phyloP scores from a whole-genome alignment of 2,113 vertebrate species.

The Hassar affinis region DNA sequence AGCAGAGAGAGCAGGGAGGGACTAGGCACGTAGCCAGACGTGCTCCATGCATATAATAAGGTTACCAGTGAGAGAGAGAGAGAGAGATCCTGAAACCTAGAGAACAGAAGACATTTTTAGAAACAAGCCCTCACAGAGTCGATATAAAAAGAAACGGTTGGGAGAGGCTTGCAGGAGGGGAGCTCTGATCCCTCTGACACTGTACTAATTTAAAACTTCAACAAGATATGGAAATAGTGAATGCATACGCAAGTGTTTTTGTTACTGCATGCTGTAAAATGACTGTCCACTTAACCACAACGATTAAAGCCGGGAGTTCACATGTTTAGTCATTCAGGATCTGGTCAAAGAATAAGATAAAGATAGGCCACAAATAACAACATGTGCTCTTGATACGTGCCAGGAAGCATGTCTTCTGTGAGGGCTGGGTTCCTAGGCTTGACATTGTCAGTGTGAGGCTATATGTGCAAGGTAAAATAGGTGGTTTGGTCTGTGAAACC shows the following conservation, averaged over 20 bases:
- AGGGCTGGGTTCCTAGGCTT: neutral
- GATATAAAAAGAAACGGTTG: slow-evolving; percentile 27
- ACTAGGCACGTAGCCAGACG: slow-evolving; percentile 50
- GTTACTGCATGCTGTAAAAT: neutral
- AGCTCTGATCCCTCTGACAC: slow-evolving; percentile 3
- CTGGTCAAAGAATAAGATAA: neutral
- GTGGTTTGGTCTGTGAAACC: neutral
- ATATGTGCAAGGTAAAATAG: neutral
- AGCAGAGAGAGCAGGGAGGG: slow-evolving; percentile 55
- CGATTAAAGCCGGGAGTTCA: neutral
- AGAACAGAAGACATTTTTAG: slow-evolving; percentile 48
- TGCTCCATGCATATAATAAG: slow-evolving; percentile 57
- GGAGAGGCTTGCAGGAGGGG: neutral
- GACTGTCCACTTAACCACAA: neutral
- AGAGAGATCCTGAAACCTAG: slow-evolving; percentile 35
- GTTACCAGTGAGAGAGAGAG: slow-evolving; percentile 49
- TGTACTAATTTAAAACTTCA: neutral
- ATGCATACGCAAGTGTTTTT: neutral
- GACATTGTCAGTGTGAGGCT: neutral
- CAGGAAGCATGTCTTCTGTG: neutral
- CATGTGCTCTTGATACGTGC: neutral
- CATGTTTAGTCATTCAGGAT: neutral
- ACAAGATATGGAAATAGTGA: neutral
- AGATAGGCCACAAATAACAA: neutral
- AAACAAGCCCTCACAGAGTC: slow-evolving; percentile 37